Evolutionary conservation across 2,113 vertebrate species (phyloP).

Genomic region (Chaenocephalus aceratus): DNA sequence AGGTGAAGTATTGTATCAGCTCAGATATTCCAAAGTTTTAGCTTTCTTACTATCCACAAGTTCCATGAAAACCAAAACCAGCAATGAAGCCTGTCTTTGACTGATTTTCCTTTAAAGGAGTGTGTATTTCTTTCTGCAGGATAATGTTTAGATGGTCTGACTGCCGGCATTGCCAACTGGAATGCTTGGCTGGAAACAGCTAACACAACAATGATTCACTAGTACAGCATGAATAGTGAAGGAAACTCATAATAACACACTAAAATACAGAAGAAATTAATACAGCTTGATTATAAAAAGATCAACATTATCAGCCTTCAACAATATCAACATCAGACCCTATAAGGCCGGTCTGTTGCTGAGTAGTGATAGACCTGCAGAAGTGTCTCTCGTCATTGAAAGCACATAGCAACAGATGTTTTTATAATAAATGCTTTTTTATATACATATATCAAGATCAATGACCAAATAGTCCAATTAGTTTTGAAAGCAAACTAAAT

Average conservation of each 20-base stretch:
- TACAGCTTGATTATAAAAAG: neutral
- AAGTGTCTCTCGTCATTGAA: slow-evolving; percentile 18
- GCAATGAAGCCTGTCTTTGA: no score
- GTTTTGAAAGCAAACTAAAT: neutral
- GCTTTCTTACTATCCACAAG: neutral
- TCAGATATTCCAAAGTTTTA: neutral
- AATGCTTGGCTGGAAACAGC: slow-evolving; percentile 40
- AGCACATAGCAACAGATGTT: slow-evolving; percentile 15
- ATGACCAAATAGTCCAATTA: neutral
- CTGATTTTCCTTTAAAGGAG: slow-evolving; percentile 39
- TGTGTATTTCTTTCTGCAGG: slow-evolving; percentile 18
- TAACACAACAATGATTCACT: slow-evolving; percentile 27
- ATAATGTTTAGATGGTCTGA: slow-evolving; percentile 47
- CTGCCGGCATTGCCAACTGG: slow-evolving; percentile 36
- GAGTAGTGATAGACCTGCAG: neutral
- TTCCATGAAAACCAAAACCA: neutral
- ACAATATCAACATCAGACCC: neutral
- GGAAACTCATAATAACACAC: neutral
- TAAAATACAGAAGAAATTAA: neutral
- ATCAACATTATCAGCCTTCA: neutral
- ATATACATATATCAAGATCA: neutral
- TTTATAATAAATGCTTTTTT: slow-evolving; percentile 5
- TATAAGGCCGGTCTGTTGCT: neutral
- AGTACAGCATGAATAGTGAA: neutral
- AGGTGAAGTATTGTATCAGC: neutral